phyloP scores from a whole-genome alignment of 2,797 vertebrate species.

The Thalassophryne amazonica region DNA sequence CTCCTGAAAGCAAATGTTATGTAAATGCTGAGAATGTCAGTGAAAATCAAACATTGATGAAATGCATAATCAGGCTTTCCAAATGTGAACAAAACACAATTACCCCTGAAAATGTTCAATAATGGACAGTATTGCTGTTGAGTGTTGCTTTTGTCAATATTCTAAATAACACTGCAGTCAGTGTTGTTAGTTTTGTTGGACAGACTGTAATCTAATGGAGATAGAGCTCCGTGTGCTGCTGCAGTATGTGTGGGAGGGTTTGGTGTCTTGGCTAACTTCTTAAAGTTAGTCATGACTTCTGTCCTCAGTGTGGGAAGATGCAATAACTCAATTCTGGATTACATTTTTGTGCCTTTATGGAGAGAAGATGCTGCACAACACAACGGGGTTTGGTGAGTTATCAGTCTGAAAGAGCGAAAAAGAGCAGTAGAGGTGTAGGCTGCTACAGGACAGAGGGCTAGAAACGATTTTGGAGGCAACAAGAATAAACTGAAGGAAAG shows the following conservation, averaged over 20 bases:
- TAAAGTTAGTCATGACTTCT: slow-evolving; percentile 57
- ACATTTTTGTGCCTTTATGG: slow-evolving; percentile 6
- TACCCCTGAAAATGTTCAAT: too few relatives aligned
- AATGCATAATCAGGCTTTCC: background rate
- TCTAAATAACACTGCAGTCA: too few relatives aligned
- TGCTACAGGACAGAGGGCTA: too few relatives aligned
- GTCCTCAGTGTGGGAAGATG: slow-evolving; percentile 58
- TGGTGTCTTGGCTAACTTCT: slow-evolving; percentile 41
- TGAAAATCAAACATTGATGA: background rate
- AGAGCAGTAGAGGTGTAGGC: too few relatives aligned
- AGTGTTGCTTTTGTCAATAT: too few relatives aligned
- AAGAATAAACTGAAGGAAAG: too few relatives aligned
- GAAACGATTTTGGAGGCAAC: too few relatives aligned
- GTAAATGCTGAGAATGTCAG: background rate
- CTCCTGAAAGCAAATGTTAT: background rate
- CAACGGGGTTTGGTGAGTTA: slow-evolving; percentile 5
- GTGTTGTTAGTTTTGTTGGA: too few relatives aligned
- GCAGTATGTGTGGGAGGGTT: slow-evolving; percentile 44
- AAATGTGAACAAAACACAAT: background rate
- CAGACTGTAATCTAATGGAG: slow-evolving; percentile 6
- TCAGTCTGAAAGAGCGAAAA: slow-evolving; percentile 1
- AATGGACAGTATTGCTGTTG: too few relatives aligned
- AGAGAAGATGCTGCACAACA: background rate
- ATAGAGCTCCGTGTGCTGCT: slow-evolving; percentile 21
- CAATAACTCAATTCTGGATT: slow-evolving; percentile 26